Base-by-base conservation (phyloP, 2,797 vertebrate genomes). In the Rhyacichthys aspro region DNA sequence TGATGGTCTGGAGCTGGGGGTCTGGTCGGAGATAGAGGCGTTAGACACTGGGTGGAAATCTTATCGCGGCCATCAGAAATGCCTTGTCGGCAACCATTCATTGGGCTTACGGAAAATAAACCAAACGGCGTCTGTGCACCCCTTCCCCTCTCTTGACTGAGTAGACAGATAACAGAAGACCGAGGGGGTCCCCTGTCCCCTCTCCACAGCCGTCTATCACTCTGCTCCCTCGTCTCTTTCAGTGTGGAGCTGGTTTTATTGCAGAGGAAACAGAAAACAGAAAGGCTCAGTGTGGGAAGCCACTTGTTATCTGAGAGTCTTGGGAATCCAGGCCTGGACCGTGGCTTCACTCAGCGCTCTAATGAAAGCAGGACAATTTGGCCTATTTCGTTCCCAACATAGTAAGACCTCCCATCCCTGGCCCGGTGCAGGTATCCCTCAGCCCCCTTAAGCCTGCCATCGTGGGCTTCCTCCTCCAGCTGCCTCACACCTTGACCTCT, bases 361-460 rank as follows among this genome's bases (percentile, higher is more conserved):
- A 94, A 96, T 96, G 94, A 96, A 95, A 96, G 95, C 92, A 89
- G 94, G 92, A 93, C 94, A 95, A 96, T 96, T 94, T 94, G 92
- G 91, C 92, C 79, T 93, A 90, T 87, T 96, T 96, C 89, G 79
- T 91, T 92, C 90, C 89, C 90, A 90, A 92, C 89, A 89, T 90
- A 91, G 83, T 89, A 86, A 85, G 84, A 88, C 71, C 86, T 81
- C 80, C 82, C 83, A 87, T 89, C 86, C 84, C 83, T 68, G 71
- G 77, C 74, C 76, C 67, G 48, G 65, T 3, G 14, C 82, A 85
- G 79, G 86, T 88, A 81, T 80, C 70, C 67, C 74, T 43, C 50
- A 37, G 57, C 61, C 43, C 69, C 69, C 67, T 67, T 62, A 63
- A 59, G 55, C 50, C 57, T 82, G 63, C 72, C 55, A 53, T 76